These are phyloP conservation scores for Hyles euphorbiae DNA, from an alignment of 1,140 invertebrate genomes.

Conservation along the genomic window DNA sequence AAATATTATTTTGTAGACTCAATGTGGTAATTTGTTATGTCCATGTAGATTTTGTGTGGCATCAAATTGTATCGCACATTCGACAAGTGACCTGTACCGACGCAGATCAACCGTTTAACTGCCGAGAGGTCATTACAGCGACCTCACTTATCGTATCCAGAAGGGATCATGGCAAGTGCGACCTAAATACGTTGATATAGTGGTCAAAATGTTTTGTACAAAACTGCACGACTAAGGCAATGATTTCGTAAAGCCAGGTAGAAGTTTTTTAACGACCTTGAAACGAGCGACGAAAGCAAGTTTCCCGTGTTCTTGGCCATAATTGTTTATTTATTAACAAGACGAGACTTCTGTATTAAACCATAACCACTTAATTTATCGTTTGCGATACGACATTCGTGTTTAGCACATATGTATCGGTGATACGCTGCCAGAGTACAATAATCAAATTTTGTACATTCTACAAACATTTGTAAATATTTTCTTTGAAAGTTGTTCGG, in stretches of 20 bases:
- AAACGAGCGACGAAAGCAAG: slow-evolving; percentile 14
- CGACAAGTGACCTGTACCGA: not conserved
- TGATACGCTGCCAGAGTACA: too few relatives aligned
- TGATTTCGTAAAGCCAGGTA: slow-evolving; percentile 24
- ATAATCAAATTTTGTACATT: too few relatives aligned
- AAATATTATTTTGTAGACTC: too few relatives aligned
- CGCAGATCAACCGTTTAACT: slow-evolving; percentile 16
- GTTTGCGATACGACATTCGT: not conserved
- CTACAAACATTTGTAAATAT: too few relatives aligned
- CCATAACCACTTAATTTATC: not conserved
- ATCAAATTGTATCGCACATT: too few relatives aligned
- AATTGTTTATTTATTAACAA: slow-evolving; percentile 22
- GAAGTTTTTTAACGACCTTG: slow-evolving; percentile 28
- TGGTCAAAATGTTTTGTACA: slow-evolving; percentile 13
- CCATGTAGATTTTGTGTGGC: too few relatives aligned
- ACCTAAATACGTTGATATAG: slow-evolving; percentile 7
- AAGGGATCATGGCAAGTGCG: not conserved
- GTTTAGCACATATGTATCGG: too few relatives aligned
- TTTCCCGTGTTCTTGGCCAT: slow-evolving; percentile 11
- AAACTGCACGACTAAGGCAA: slow-evolving; percentile 7
- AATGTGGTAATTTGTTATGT: too few relatives aligned
- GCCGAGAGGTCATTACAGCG: slow-evolving; percentile 21
- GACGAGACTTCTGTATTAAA: slow-evolving; percentile 7
- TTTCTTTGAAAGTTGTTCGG: too few relatives aligned
- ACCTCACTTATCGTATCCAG: slow-evolving; percentile 14